A percentile compares a stretch with the other conserved stretches of the same genome.
phyloP scores from a whole-genome alignment of 2,888 invertebrate genomes.

The Choreutis nemorana region DNA sequence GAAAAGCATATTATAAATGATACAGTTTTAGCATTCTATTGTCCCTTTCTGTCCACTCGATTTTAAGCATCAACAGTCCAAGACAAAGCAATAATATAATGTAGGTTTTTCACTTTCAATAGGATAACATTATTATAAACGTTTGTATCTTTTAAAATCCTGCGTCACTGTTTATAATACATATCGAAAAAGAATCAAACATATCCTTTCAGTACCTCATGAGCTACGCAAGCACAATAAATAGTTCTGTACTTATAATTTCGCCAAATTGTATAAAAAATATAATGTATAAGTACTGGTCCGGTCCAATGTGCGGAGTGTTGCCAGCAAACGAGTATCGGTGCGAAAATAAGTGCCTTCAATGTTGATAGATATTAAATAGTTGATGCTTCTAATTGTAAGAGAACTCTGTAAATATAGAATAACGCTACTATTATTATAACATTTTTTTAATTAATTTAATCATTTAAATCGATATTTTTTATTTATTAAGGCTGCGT shows the following conservation, averaged over 20 bases:
- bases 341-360: conserved; percentile 67
- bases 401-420: conserved; percentile 61
- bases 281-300: conserved; percentile 5
- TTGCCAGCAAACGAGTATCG: conserved; percentile 40
- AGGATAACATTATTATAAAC: too few species aligned
- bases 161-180: too few species aligned
- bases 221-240: too few species aligned
- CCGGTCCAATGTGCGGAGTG: conserved; percentile 16
- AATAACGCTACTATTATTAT: conserved; percentile 44
- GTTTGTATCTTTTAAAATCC: too few species aligned
- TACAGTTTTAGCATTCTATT: too few species aligned
- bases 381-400: conserved; percentile 63
- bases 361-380: conserved; percentile 60
- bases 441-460: conserved; percentile 59
- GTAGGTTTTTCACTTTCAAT: too few species aligned
- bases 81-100: too few species aligned
- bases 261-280: conserved; percentile 8
- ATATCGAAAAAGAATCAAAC: too few species aligned
- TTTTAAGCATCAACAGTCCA: too few species aligned
- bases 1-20: too few species aligned
- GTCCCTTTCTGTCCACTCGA: too few species aligned
- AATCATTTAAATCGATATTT: conserved; percentile 37
- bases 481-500: conserved; percentile 50
- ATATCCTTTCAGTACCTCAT: too few species aligned
- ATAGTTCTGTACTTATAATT: conserved; percentile 9